phyloP scores from a whole-genome alignment of 2,888 invertebrate genomes.

The Tuta absoluta region DNA sequence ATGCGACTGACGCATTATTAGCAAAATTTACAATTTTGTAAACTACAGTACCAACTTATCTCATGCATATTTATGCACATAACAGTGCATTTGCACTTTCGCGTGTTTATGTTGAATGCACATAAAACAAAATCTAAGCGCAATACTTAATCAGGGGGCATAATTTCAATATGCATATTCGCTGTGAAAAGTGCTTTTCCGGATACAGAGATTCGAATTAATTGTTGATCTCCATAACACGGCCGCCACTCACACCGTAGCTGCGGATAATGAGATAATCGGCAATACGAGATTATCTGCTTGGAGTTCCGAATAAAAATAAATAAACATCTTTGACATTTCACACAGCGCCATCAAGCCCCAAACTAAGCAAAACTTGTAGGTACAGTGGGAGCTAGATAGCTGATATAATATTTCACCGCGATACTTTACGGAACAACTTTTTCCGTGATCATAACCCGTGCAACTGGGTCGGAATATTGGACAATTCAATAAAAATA shows the following conservation, averaged over 20 bases:
- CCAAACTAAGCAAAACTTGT: too few relatives aligned
- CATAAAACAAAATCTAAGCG: conserved; percentile 60
- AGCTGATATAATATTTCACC: too few relatives aligned
- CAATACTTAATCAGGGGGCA: conserved; percentile 51
- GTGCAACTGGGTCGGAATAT: too few relatives aligned
- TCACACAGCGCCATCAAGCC: too few relatives aligned
- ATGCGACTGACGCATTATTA: background rate
- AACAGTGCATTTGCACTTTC: conserved; percentile 2
- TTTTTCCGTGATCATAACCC: too few relatives aligned
- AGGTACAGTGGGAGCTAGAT: too few relatives aligned
- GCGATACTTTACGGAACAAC: too few relatives aligned
- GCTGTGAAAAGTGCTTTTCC: conserved; percentile 77
- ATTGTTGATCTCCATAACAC: conserved; percentile 74
- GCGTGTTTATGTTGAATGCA: conserved; percentile 35
- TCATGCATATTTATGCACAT: conserved; percentile 13
- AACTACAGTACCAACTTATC: background rate
- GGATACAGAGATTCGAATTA: conserved; percentile 73
- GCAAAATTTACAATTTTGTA: background rate
- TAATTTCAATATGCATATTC: conserved; percentile 72
- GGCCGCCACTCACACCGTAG: conserved; percentile 47
- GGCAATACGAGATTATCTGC: too few relatives aligned
- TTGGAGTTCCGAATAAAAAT: too few relatives aligned
- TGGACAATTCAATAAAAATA: too few relatives aligned
- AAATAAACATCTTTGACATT: too few relatives aligned
- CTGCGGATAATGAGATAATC: conserved; percentile 25